Evolutionary conservation across 2,797 vertebrate genomes (phyloP).

Genomic region (Acanthurus tractus): DNA sequence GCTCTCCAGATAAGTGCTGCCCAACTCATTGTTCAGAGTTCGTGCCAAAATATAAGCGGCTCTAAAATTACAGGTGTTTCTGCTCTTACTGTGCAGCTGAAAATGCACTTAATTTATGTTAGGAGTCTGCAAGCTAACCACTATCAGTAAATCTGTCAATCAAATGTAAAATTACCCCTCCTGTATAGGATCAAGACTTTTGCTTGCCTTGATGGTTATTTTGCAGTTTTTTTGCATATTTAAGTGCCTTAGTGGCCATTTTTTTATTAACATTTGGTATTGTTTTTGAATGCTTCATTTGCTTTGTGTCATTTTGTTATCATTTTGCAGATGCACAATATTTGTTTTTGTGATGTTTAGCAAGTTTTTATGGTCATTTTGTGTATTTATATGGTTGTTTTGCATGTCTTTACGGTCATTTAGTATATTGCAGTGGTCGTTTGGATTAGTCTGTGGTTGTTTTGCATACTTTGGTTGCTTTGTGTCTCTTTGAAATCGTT

Average conservation of each 20-base stretch:
- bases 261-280: background rate
- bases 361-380: too few relatives aligned
- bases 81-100: slow-evolving; percentile 4
- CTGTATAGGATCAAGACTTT: background rate
- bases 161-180: background rate
- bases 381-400: too few relatives aligned
- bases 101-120: slow-evolving; percentile 13
- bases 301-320: background rate
- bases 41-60: slow-evolving; percentile 7
- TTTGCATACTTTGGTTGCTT: too few relatives aligned
- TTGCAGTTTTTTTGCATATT: background rate
- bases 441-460: too few relatives aligned
- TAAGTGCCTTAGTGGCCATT: too few relatives aligned
- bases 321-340: too few relatives aligned
- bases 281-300: background rate
- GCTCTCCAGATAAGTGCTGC: slow-evolving; percentile 28
- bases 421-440: too few relatives aligned
- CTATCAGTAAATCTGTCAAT: background rate
- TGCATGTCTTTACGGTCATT: too few relatives aligned
- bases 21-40: slow-evolving; percentile 5
- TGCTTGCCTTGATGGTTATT: background rate
- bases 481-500: background rate
- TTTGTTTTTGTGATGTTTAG: too few relatives aligned
- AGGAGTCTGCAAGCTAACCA: background rate
- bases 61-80: slow-evolving; percentile 8